Conservation (phyloP, 2,113 vertebrate species). For the Tetrax tetrax region DNA sequence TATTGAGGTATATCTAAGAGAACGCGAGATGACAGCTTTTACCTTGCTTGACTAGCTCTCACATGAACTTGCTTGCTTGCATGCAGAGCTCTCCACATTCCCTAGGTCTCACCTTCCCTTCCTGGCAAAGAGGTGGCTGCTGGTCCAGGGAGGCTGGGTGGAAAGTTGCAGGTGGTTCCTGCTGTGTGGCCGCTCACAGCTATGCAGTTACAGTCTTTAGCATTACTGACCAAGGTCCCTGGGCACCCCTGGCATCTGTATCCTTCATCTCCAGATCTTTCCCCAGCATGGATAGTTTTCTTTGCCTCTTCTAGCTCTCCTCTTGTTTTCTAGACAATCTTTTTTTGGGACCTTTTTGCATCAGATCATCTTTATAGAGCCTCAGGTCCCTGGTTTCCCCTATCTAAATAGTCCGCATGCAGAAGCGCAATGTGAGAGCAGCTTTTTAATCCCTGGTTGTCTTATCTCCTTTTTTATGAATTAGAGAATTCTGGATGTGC, state of each 20-base stretch:
- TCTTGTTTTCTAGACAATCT: background rate
- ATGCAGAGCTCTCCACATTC: background rate
- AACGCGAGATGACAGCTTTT: background rate
- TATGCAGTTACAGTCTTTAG: background rate
- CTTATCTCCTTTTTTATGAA: background rate
- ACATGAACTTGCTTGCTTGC: background rate
- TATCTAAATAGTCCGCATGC: background rate
- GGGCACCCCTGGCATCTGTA: background rate
- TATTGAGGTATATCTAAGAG: background rate
- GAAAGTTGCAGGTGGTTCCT: background rate
- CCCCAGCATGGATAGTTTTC: background rate
- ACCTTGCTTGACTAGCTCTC: background rate
- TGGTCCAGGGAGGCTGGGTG: background rate
- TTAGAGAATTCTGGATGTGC: background rate
- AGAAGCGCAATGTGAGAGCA: fast-evolving
- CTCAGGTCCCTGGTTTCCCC: background rate
- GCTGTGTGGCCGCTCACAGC: background rate
- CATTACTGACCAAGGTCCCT: background rate
- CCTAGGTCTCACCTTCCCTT: background rate
- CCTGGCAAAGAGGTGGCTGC: background rate
- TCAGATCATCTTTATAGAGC: background rate
- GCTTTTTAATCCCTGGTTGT: background rate
- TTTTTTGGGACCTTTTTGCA: background rate
- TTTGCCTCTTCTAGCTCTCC: background rate
- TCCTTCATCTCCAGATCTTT: background rate